Evolutionary conservation across 2,113 vertebrate genomes (phyloP).

Genomic region (Syrmaticus mikado): DNA sequence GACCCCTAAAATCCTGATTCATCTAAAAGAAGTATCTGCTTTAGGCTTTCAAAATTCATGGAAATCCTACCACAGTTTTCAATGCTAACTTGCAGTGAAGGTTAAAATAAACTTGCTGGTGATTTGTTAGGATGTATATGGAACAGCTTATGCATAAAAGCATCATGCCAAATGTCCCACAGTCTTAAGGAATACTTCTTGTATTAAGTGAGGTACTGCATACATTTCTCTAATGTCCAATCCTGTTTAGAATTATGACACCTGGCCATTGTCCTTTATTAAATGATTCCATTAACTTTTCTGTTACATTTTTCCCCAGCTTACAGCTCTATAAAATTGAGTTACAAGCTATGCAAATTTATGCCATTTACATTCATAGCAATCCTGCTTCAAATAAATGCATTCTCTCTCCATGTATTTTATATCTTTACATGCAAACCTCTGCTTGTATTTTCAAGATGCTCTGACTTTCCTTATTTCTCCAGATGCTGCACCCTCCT

Average conservation of each 20-base stretch:
- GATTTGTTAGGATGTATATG: neutral
- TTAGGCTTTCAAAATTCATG: neutral
- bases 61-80: neutral
- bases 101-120: neutral
- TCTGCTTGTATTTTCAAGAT: neutral
- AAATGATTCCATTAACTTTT: slow-evolving; percentile 51
- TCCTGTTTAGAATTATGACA: slow-evolving; percentile 23
- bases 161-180: neutral
- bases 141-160: neutral
- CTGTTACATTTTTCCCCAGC: neutral
- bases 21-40: neutral
- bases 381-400: neutral
- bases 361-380: neutral
- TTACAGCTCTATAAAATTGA: slow-evolving; percentile 33
- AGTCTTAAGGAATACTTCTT: neutral
- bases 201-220: neutral
- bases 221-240: neutral
- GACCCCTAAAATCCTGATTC: neutral
- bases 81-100: neutral
- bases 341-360: neutral
- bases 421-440: neutral
- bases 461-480: neutral
- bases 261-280: slow-evolving; percentile 16
- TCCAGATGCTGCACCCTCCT: neutral
- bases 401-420: neutral